Conservation (phyloP, 2,797 vertebrate species). For the Clangula hyemalis region DNA sequence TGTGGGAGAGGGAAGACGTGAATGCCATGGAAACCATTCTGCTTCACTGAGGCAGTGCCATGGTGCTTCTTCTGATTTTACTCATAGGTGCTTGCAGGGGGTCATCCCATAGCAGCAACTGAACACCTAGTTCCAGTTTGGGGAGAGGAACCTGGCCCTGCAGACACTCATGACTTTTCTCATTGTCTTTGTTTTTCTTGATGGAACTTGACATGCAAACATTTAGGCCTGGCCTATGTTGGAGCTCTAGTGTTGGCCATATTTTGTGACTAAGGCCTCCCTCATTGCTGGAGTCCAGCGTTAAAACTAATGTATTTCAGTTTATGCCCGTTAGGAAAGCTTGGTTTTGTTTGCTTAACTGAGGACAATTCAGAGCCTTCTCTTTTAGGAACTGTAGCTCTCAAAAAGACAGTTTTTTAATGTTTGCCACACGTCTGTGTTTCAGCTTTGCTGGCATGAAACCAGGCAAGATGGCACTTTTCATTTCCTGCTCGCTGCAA, state of each 20-base stretch:
- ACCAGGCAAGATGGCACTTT: neutral
- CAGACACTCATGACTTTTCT: neutral
- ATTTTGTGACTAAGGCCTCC: neutral
- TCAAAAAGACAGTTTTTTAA: neutral
- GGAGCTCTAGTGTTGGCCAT: neutral
- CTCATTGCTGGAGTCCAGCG: too few relatives aligned
- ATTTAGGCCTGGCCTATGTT: neutral
- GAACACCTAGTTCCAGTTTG: neutral
- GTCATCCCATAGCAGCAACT: neutral
- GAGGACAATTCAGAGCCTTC: neutral
- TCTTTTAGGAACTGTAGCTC: neutral
- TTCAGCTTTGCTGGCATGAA: neutral
- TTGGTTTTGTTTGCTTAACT: neutral
- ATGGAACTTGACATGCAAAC: neutral
- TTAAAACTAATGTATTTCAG: neutral
- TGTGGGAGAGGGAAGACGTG: neutral
- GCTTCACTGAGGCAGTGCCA: neutral
- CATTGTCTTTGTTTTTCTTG: too few relatives aligned
- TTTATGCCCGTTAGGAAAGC: neutral
- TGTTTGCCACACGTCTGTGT: neutral
- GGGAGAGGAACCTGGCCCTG: neutral
- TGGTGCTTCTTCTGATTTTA: neutral
- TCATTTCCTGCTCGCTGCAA: neutral
- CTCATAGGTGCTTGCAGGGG: neutral
- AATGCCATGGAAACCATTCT: slow-evolving; percentile 1